Evolutionary conservation across 2,797 vertebrate species (phyloP), one percentile per base, ranked within the genome.

Genomic region (Limnodromus scolopaceus): DNA sequence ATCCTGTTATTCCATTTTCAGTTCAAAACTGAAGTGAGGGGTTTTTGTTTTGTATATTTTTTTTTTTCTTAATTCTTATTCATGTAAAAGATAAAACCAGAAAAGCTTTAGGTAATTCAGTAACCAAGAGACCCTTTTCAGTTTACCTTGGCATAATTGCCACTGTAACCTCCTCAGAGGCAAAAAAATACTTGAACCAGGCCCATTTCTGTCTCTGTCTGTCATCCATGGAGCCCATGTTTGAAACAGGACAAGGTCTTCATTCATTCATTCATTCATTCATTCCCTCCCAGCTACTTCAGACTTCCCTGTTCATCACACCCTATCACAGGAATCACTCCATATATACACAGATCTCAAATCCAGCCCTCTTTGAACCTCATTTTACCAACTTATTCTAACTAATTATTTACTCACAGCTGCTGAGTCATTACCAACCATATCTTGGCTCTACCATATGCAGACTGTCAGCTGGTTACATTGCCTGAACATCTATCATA

Each of bases 241-340:
- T 85, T 96, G 72, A 92, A 92, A 96, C 64, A 94, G 65, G 54
- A 91, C 36, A 71, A 82, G 82, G 81, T 57, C 39, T 3, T n/a
- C 17, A 20, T 63, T n/a, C 28, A 16, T 41, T 22, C 30, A 8
- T 22, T 34, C 38, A 15, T 36, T 24, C 76, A 19, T 39, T 39
- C 30, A 19, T 32, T 51, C 10, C 10, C 18, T 25, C 32, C 23
- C 28, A 39, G 34, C 16, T 58, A 30, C 60, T 78, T 68, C 60
- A 51, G 11, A 45, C 36, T 82, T 43, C 39, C 16, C 32, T 48
- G 39, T 58, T 66, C 27, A 61, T 77, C 53, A 64, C 36, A 49
- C 4, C 17, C 3, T 60, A 22, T 34, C 23, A 49, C 19, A 68
- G 16, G 10, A 61, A 41, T 49, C 36, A 51, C 14, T 43, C 11